Evolutionary conservation across 2,113 vertebrate species (phyloP), one percentile per base, ranked within the genome.

Genomic region (Gymnarchus niloticus): DNA sequence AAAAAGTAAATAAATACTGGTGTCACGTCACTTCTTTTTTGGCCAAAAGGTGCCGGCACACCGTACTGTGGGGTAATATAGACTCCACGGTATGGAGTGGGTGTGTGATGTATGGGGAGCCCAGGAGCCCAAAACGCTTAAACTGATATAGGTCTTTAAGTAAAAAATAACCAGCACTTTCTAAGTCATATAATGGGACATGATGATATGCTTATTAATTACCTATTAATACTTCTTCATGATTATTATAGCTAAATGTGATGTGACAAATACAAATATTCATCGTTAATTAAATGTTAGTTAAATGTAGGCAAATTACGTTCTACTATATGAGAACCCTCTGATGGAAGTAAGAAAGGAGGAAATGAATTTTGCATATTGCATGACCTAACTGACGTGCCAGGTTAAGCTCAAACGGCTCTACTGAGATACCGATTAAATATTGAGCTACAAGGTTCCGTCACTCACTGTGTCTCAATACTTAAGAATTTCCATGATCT

Each of bases 401-500:
- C 21, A 37, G 46, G 41, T 3, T 78, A 7, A 78, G 23, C 44
- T 3, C 76, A 78, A 48, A 48, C 37, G 2, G 46, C 3, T 46
- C 4, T 23, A n/a, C 8, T 78, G 73, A 3, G 3, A 48, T 41
- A 6, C 33, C 44, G 41, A 33, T 83, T 83, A 83, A 56, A 56
- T n/a, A 83, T 10, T 77, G 37, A 48, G 21, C 73, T 77, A n/a
- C 19, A 77, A 77, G 73, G 21, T 77, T 37, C 73, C 37, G 21
- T 9, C 41, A 69, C 28, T 69, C 28, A 19, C 28, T 0, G 61
- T 69, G 14, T 37, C 73, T 83, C 25, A 83, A 65, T 48, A 49
- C 73, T 46, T 54, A 17, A 41, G 0, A 83, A 9, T 91, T 87
- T 91, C 88, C 88, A 86, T 87, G 89, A 87, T 87, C 51, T 61